These are phyloP conservation scores for Drosophila tristis DNA, from an alignment of 1,140 invertebrate species.

Conservation along the genomic window DNA sequence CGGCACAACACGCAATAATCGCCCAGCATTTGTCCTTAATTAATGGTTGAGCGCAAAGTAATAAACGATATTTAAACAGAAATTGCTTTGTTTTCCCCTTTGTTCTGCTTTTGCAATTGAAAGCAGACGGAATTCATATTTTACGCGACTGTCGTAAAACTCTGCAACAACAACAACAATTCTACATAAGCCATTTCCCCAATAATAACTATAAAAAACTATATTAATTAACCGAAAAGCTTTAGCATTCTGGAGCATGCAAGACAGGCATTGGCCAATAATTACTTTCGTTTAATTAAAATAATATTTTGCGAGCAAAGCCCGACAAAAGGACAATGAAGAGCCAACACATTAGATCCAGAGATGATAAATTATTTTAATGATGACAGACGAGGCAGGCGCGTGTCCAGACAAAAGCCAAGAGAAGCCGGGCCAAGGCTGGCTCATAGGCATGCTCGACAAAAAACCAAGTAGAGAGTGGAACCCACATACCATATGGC, in stretches of 20 bases:
- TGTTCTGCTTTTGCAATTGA: slow-evolving; percentile 69
- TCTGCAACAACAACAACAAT: slow-evolving; percentile 19
- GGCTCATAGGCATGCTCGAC: slow-evolving; percentile 13
- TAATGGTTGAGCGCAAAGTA: slow-evolving; percentile 70
- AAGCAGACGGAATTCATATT: slow-evolving; percentile 57
- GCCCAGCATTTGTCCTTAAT: slow-evolving; percentile 73
- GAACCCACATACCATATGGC: too few species aligned
- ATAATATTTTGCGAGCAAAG: slow-evolving; percentile 39
- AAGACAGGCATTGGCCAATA: slow-evolving; percentile 51
- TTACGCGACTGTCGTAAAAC: slow-evolving; percentile 59
- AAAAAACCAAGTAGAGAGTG: too few species aligned
- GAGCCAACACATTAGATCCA: slow-evolving; percentile 46
- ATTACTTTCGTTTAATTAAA: slow-evolving; percentile 70
- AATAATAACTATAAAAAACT: slow-evolving; percentile 30
- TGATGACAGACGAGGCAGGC: slow-evolving; percentile 56
- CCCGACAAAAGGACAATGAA: not conserved
- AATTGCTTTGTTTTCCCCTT: slow-evolving; percentile 62
- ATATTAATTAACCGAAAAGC: slow-evolving; percentile 60
- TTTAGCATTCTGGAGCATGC: slow-evolving; percentile 22
- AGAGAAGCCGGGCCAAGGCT: slow-evolving; percentile 45
- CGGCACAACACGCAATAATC: slow-evolving; percentile 73
- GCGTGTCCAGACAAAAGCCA: slow-evolving; percentile 71
- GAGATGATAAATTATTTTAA: slow-evolving; percentile 75
- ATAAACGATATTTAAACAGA: slow-evolving; percentile 68
- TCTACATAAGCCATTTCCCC: slow-evolving; percentile 11